These are phyloP conservation scores for Burhinus oedicnemus DNA, from an alignment of 2,113 vertebrate species.

Conservation along the genomic window DNA sequence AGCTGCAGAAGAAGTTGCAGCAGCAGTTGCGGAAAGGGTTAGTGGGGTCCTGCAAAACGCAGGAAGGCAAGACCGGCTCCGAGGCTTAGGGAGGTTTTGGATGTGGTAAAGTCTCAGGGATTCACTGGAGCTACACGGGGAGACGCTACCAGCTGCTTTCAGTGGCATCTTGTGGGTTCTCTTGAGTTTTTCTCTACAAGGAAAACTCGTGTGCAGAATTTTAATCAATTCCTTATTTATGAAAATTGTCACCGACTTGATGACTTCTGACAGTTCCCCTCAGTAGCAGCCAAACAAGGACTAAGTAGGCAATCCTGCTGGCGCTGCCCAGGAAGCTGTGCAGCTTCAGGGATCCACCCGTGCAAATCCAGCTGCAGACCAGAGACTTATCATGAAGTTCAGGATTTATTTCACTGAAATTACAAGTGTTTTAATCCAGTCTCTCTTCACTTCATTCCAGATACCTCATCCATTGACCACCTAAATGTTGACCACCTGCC, in stretches of 20 bases:
- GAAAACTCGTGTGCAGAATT: background rate
- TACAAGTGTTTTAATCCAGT: background rate
- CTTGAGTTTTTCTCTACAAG: background rate
- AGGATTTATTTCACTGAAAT: background rate
- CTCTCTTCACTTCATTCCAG: background rate
- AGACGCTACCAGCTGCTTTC: background rate
- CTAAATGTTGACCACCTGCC: background rate
- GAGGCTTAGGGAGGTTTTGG: background rate
- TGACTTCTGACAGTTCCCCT: slow-evolving; percentile 9
- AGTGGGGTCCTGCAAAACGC: background rate
- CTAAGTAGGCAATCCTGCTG: background rate
- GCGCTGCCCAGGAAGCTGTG: fast-evolving
- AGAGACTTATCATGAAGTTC: background rate
- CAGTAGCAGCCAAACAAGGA: background rate
- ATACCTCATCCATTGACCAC: background rate
- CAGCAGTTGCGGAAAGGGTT: background rate
- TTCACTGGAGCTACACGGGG: background rate
- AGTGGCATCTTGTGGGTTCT: background rate
- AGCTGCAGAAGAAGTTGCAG: background rate
- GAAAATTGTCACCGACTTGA: background rate
- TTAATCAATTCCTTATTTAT: slow-evolving; percentile 2
- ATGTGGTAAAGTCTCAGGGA: background rate
- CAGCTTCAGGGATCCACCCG: background rate
- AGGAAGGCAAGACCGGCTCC: background rate
- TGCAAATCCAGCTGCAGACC: background rate